A percentile compares a stretch with the other conserved stretches of the same genome.
Conservation (phyloP, 2,888 invertebrate genomes). For the Julus scanicus region DNA sequence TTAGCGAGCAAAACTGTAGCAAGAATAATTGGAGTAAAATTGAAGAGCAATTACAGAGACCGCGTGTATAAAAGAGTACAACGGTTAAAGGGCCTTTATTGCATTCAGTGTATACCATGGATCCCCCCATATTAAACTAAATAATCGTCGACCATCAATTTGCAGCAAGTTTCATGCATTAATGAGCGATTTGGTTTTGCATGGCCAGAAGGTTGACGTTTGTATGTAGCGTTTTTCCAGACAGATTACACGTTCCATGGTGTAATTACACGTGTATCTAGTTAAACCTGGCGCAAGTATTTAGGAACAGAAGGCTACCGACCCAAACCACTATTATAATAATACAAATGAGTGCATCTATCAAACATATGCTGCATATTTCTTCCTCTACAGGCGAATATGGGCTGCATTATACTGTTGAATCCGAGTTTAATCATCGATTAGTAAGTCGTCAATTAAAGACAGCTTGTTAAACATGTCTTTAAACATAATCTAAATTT, state of each 20-base stretch:
- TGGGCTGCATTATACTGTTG: too few species aligned
- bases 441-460: neutral
- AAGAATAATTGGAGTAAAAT: neutral
- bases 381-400: too few species aligned
- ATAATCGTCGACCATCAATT: conserved; percentile 27
- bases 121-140: neutral
- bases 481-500: too few species aligned
- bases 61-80: neutral
- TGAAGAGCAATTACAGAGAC: neutral
- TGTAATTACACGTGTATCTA: conserved; percentile 51
- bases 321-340: neutral
- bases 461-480: neutral
- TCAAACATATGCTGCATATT: conserved; percentile 22
- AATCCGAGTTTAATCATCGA: neutral
- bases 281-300: neutral
- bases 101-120: neutral
- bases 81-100: neutral
- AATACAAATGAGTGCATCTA: conserved; percentile 38
- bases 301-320: conserved; percentile 48
- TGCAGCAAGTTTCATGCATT: conserved; percentile 22
- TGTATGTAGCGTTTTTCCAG: conserved; percentile 34
- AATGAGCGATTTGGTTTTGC: conserved; percentile 29
- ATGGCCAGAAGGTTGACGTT: conserved; percentile 37
- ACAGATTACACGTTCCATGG: conserved; percentile 51
- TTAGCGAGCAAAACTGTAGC: neutral